Percentiles rank a stretch among this genome's conserved stretches.
phyloP scores from a whole-genome alignment of 2,797 vertebrate genomes.

The Synanceia verrucosa region DNA sequence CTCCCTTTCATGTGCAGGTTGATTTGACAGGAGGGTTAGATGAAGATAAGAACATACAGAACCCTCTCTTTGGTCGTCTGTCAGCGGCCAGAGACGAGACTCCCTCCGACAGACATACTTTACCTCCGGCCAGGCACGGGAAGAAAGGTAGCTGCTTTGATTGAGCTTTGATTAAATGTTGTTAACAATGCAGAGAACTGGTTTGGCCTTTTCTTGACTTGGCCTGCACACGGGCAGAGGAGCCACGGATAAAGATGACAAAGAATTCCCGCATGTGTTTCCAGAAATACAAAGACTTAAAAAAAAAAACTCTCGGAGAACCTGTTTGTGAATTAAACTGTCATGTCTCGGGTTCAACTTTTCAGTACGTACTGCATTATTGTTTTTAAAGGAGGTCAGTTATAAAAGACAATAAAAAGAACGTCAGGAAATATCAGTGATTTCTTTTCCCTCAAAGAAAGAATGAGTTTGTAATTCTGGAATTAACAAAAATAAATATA shows the following conservation, averaged over 20 bases:
- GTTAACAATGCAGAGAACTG: conserved; percentile 77
- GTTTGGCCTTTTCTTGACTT: conserved; percentile 47
- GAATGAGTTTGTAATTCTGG: neutral
- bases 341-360: neutral
- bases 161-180: conserved; percentile 86
- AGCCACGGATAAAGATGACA: conserved; percentile 42
- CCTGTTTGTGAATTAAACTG: conserved; percentile 14
- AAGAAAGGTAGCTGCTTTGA: conserved; percentile 77
- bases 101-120: conserved; percentile 80
- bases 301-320: conserved; percentile 13
- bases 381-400: neutral
- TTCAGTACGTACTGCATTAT: neutral
- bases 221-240: conserved; percentile 27
- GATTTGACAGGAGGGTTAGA: conserved; percentile 83
- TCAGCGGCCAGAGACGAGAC: conserved; percentile 80
- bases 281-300: conserved; percentile 34
- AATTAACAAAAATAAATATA: neutral
- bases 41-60: conserved; percentile 87
- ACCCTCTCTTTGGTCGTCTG: conserved; percentile 82
- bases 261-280: conserved; percentile 27
- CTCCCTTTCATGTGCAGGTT: conserved; percentile 76
- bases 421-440: neutral
- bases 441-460: neutral
- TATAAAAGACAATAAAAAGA: neutral
- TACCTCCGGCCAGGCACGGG: conserved; percentile 75